Base-by-base conservation (phyloP, 2,113 vertebrate genomes). In the Piaya cayana region DNA sequence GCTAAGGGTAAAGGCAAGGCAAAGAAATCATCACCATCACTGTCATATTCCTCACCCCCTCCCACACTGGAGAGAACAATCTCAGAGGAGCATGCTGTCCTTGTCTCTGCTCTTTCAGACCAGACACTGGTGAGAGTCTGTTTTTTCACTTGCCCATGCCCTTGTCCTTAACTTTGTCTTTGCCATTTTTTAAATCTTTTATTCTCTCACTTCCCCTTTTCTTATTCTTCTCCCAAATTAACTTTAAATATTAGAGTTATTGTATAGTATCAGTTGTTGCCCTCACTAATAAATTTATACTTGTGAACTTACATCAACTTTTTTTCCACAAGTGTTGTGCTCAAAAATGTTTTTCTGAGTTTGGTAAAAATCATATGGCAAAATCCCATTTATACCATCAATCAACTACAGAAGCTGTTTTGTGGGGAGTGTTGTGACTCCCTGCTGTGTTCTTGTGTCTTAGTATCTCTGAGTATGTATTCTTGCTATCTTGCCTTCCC, bases 11-110 rank as follows among this genome's bases (percentile, higher is more conserved):
- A 77, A 77, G 12, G 5, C 11, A 75, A 93, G 21, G 8, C 29
- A 74, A 74, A 53, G 3, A 53, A 69, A 74, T 43, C 9, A 27
- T 50, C 22, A 45, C 29, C 5, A 3, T 9, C 12, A 5, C 21
- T 52, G 23, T 32, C 55, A 23, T 7, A 1, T 34, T 83, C 6
- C 18, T 65, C 7, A 49, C 11, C 39, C 25, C 2, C 8, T 76
- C 9, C 50, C 75, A 32, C 22, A 47, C 12, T 60, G n/a, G 59
- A 19, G 23, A 59, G 3, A 27, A 20, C 3, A 4, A 15, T 2
- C 15, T 65, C 8, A 53, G 36, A 53, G 3, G 25, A 72, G 4
- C 6, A 39, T n/a, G 13, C 8, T 80, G 0, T 0, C 36, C 14
- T 65, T 71, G 10, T 4, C 42, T 65, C 8, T 49, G 25, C 5